Evolutionary conservation across 2,113 vertebrate species (phyloP).

Genomic region (Plotosus lineatus): DNA sequence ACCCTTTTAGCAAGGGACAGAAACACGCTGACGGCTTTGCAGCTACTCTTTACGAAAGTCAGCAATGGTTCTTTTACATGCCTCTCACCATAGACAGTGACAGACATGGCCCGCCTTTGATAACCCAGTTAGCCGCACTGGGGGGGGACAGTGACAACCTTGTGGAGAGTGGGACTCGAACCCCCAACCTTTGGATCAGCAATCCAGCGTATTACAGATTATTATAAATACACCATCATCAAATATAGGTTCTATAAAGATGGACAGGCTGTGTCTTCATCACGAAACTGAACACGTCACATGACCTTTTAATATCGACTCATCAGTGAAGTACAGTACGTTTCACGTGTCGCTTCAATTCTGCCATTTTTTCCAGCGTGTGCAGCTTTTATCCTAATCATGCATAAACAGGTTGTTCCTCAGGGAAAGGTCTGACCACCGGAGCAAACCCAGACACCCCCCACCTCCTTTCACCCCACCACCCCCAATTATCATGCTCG

Average conservation of each 20-base stretch:
- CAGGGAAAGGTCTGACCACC: slow-evolving; percentile 1
- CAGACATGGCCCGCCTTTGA: too few species aligned
- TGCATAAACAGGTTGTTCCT: slow-evolving; percentile 72
- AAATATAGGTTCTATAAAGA: background rate
- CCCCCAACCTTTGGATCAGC: too few species aligned
- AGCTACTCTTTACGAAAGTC: too few species aligned
- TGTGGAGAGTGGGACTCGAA: too few species aligned
- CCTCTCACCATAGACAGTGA: too few species aligned
- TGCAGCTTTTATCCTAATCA: slow-evolving; percentile 61
- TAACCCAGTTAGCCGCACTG: too few species aligned
- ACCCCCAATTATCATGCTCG: slow-evolving; percentile 56
- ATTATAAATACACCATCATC: background rate
- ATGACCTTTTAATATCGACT: slow-evolving; percentile 18
- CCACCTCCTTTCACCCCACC: background rate
- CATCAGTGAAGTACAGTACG: background rate
- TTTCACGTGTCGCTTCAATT: slow-evolving; percentile 5
- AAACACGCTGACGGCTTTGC: too few species aligned
- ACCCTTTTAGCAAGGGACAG: too few species aligned
- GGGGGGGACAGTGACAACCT: too few species aligned
- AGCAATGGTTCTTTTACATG: too few species aligned
- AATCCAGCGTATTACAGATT: too few species aligned
- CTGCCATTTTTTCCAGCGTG: background rate
- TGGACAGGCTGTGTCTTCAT: background rate
- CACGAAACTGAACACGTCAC: background rate
- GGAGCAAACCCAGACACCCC: background rate